Evolutionary conservation across 1,140 invertebrate species (phyloP).

Genomic region (Coenobita brevimanus): DNA sequence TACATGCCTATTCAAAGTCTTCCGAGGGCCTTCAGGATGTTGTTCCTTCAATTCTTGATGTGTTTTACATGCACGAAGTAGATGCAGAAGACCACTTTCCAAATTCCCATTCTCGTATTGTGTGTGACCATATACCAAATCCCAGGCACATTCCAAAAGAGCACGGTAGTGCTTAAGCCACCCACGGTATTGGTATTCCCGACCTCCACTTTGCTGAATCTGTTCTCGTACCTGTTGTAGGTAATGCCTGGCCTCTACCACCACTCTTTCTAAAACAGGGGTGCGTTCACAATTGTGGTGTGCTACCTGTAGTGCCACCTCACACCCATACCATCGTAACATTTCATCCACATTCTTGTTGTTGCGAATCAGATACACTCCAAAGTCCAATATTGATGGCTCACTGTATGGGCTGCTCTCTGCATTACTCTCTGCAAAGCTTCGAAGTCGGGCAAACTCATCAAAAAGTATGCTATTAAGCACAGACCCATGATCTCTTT

Average conservation of each 20-base stretch:
- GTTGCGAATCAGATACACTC: constrained; percentile 49
- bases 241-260: constrained; percentile 22
- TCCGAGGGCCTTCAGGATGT: constrained; percentile 33
- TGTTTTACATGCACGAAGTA: constrained; percentile 46
- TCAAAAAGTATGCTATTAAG: constrained; percentile 30
- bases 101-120: constrained; percentile 41
- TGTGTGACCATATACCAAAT: constrained; percentile 38
- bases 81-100: constrained; percentile 38
- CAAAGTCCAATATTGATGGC: constrained; percentile 52
- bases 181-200: constrained; percentile 24
- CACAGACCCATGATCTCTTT: background rate
- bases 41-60: constrained; percentile 46
- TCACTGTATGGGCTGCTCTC: constrained; percentile 40
- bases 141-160: constrained; percentile 48
- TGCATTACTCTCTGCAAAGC: constrained; percentile 18
- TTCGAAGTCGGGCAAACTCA: constrained; percentile 43
- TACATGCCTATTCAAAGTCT: constrained; percentile 36
- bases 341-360: constrained; percentile 18
- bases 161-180: constrained; percentile 45
- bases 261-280: constrained; percentile 35
- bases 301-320: constrained; percentile 52
- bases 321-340: constrained; percentile 46
- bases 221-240: constrained; percentile 44
- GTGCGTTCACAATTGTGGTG: constrained; percentile 14
- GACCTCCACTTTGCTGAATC: constrained; percentile 27